Evolutionary conservation across 1,140 invertebrate genomes (phyloP).

Genomic region (Drosophila oshimai): DNA sequence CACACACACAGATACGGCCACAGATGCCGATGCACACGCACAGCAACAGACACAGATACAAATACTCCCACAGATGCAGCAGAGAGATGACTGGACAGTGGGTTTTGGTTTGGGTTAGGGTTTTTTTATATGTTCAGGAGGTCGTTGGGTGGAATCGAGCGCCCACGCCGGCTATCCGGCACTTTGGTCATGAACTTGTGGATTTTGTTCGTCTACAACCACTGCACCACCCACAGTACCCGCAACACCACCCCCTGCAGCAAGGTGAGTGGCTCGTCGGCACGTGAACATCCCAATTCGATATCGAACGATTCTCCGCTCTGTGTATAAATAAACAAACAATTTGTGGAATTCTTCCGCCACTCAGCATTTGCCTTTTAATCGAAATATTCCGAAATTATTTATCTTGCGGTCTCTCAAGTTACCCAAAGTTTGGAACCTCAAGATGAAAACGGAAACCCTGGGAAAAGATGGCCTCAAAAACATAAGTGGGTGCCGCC

Average conservation of each 20-base stretch:
- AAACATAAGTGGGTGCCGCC: slow-evolving; percentile 23
- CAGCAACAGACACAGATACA: slow-evolving; percentile 18
- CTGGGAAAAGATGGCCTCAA: slow-evolving; percentile 22
- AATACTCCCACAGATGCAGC: slow-evolving; percentile 14
- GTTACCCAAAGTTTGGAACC: slow-evolving; percentile 14
- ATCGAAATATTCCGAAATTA: slow-evolving; percentile 18
- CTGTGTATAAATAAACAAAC: slow-evolving; percentile 23
- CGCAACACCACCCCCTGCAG: background rate
- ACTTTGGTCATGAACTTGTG: slow-evolving; percentile 78
- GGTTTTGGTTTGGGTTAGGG: background rate
- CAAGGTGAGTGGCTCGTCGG: slow-evolving; percentile 23
- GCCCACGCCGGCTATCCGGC: slow-evolving; percentile 63
- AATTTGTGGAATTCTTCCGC: slow-evolving; percentile 12
- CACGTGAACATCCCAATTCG: slow-evolving; percentile 21
- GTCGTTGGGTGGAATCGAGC: slow-evolving; percentile 22
- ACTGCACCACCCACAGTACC: slow-evolving; percentile 3
- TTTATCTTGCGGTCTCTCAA: slow-evolving; percentile 32
- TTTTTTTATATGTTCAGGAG: background rate
- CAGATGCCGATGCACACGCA: slow-evolving; percentile 2
- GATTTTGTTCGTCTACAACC: slow-evolving; percentile 27
- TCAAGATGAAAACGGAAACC: slow-evolving; percentile 21
- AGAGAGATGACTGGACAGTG: slow-evolving; percentile 22
- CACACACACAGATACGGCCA: slow-evolving; percentile 5
- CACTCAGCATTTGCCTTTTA: slow-evolving; percentile 7
- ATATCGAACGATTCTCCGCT: background rate